Conservation (phyloP, 2,113 vertebrate species). For the Salvator merianae region DNA sequence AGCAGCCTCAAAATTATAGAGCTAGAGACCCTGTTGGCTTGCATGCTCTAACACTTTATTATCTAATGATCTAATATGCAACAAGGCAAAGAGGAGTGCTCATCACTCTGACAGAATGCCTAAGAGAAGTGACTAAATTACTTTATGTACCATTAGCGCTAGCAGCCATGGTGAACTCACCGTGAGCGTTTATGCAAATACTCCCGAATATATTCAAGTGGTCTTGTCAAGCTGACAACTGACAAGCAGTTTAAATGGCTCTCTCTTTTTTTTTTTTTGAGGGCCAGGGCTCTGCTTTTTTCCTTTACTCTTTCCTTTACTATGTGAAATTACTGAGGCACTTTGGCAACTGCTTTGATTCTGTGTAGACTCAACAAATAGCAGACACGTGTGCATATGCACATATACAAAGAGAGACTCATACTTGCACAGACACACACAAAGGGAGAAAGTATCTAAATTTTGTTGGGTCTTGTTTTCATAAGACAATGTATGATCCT, state of each 20-base stretch:
- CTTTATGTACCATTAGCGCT: conserved; percentile 83
- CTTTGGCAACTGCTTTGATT: conserved; percentile 17
- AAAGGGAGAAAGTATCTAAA: background rate
- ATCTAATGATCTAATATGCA: conserved; percentile 87
- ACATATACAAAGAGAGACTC: background rate
- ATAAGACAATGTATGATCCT: conserved; percentile 5
- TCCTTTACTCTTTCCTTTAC: conserved; percentile 7
- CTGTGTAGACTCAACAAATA: conserved; percentile 24
- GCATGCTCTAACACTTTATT: conserved; percentile 82
- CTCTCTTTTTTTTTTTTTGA: conserved; percentile 53
- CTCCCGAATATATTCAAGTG: conserved; percentile 75
- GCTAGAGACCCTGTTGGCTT: conserved; percentile 76
- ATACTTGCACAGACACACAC: background rate
- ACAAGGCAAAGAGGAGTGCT: conserved; percentile 79
- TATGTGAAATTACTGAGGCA: conserved; percentile 13
- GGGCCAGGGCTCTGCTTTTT: conserved; percentile 49
- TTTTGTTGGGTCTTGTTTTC: background rate
- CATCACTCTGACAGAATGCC: conserved; percentile 80
- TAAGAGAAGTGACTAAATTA: conserved; percentile 84
- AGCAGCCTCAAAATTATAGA: conserved; percentile 71
- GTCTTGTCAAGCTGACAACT: conserved; percentile 78
- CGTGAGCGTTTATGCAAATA: conserved; percentile 82
- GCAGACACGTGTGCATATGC: background rate
- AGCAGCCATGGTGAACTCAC: conserved; percentile 78
- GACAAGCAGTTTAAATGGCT: conserved; percentile 77